Evolutionary conservation across 1,140 invertebrate genomes (phyloP).

Genomic region (Solenopsis invicta): DNA sequence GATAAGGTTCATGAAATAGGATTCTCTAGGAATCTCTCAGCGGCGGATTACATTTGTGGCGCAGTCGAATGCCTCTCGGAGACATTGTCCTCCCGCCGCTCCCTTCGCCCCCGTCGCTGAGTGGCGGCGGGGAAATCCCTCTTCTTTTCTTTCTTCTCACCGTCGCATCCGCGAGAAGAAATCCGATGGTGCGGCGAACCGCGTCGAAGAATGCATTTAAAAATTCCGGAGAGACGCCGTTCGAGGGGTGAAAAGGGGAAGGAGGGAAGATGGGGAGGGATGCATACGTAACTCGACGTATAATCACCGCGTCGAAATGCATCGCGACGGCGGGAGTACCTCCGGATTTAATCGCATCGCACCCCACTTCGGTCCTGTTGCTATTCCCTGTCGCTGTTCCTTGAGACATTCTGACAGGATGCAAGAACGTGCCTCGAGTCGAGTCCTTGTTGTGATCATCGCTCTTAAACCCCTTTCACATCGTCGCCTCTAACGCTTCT

Average conservation of each 20-base stretch:
- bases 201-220: constrained; percentile 69
- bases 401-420: constrained; percentile 48
- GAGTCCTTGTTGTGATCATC: constrained; percentile 20
- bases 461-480: constrained; percentile 45
- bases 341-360: constrained; percentile 57
- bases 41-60: constrained; percentile 57
- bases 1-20: constrained; percentile 35
- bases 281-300: constrained; percentile 51
- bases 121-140: background rate
- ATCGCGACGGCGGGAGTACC: constrained; percentile 18
- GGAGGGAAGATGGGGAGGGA: background rate
- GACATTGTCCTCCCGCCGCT: constrained; percentile 22
- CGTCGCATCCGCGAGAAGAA: constrained; percentile 55
- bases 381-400: constrained; percentile 2
- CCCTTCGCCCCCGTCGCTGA: background rate
- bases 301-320: constrained; percentile 52
- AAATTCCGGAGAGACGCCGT: constrained; percentile 64
- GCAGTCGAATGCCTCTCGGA: constrained; percentile 39
- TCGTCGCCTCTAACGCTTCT: background rate
- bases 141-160: constrained; percentile 35
- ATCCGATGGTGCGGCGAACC: constrained; percentile 65
- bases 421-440: constrained; percentile 46
- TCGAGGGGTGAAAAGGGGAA: background rate
- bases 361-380: constrained; percentile 24
- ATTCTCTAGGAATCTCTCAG: constrained; percentile 33